These are phyloP conservation scores for Drosophila orena DNA, from an alignment of 1,140 invertebrate genomes.

Conservation along the genomic window DNA sequence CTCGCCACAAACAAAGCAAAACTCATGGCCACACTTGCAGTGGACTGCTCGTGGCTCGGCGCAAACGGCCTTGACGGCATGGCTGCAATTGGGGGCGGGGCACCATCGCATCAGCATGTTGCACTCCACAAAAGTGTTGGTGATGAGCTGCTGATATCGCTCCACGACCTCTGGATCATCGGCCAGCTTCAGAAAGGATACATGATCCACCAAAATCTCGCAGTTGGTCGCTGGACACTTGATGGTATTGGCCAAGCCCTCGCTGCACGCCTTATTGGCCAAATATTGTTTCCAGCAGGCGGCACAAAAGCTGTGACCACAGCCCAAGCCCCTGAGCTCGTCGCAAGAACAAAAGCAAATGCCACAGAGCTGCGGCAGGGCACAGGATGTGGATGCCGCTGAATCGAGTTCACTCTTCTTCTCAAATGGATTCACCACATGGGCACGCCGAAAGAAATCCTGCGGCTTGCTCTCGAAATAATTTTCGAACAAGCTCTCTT, in stretches of 20 bases:
- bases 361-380: constrained; percentile 86
- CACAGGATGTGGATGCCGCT: background rate
- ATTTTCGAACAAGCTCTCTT: constrained; percentile 98
- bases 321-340: constrained; percentile 97
- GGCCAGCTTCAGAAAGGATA: constrained; percentile 96
- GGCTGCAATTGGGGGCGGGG: constrained; percentile 97
- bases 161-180: constrained; percentile 96
- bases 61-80: constrained; percentile 97
- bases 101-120: constrained; percentile 98
- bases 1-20: constrained; percentile 98
- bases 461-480: constrained; percentile 98
- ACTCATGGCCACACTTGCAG: constrained; percentile 95
- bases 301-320: constrained; percentile 97
- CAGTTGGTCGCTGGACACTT: constrained; percentile 96
- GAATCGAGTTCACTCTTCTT: background rate
- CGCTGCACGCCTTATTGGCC: constrained; percentile 98
- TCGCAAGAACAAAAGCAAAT: constrained; percentile 86
- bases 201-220: constrained; percentile 98
- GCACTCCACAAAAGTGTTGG: constrained; percentile 99
- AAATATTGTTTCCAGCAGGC: constrained; percentile 98
- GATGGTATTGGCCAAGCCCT: constrained; percentile 97
- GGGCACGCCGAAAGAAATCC: constrained; percentile 95
- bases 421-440: constrained; percentile 94
- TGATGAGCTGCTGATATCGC: constrained; percentile 99
- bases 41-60: constrained; percentile 95